Base-by-base conservation (phyloP, 2,797 vertebrate genomes). In the Alectoris magna region DNA sequence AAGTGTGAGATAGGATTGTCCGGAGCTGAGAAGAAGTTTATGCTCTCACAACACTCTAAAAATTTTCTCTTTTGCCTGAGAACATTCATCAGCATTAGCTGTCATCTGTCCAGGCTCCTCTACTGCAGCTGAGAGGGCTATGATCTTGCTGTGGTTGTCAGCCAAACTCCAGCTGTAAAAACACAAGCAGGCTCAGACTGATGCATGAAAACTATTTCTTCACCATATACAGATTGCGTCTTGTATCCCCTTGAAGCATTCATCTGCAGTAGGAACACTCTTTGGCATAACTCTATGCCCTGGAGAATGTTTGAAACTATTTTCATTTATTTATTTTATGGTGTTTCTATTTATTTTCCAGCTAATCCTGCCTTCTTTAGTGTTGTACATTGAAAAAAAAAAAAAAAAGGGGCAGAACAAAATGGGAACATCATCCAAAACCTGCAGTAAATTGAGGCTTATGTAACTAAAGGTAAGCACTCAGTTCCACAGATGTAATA, bases 81-180 rank as follows among this genome's bases (percentile, higher is more conserved):
- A 80, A 83, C 26, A 48, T 76, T 89, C 81, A 72, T 81, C 67
- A 87, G 77, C 55, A 77, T 38, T 62, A 67, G 66, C 80, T 95
- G 69, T 86, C 88, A 93, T 81, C 86, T 90, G 91, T 60, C 49
- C 66, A 66, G 63, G 44, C 63, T 79, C 71, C 60, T 78, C 68
- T 80, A 10, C 43, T 69, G 79, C 72, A 93, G 84, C 69, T 87
- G 72, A 55, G 86, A 93, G 77, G 51, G 53, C 80, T 59, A 29
- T 51, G 79, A 84, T 76, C 71, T 58, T 71, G n/a, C 73, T 85
- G 41, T 5, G 93, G 69, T 3, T 84, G 64, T 82, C 74, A 91
- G 83, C 67, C 67, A 72, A 84, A 75, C 41, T 85, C 80, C 92
- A 97, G 96, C 91, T 95, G 90, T 89, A 74, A 92, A 95, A 97